A percentile compares a stretch with the other conserved stretches of the same genome.
Evolutionary conservation across 2,113 vertebrate genomes (phyloP).

Genomic region (Eublepharis macularius): DNA sequence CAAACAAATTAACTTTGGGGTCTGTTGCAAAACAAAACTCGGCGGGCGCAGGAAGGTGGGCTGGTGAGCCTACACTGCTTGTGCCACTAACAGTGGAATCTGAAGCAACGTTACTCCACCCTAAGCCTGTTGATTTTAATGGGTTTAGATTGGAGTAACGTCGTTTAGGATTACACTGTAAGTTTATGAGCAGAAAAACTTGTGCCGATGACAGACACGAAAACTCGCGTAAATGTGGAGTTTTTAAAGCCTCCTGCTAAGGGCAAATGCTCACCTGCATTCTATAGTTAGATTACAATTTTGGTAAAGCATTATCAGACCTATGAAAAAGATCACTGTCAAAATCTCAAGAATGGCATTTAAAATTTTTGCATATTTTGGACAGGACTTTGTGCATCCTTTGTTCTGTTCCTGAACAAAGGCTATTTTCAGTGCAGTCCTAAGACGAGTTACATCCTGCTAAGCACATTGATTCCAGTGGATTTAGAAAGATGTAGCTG

Average conservation of each 20-base stretch:
- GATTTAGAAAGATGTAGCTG: too few relatives aligned
- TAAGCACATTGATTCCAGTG: too few relatives aligned
- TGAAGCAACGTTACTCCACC: too few relatives aligned
- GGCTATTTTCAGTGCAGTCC: neutral
- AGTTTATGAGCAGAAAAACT: conserved; percentile 31
- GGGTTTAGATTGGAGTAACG: too few relatives aligned
- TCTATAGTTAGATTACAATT: neutral
- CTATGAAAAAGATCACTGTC: neutral
- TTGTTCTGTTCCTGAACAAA: neutral
- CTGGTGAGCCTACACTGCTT: neutral
- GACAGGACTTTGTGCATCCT: neutral
- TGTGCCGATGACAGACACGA: conserved; percentile 34
- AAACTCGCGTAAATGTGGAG: neutral
- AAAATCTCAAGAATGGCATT: neutral
- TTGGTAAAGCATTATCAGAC: neutral
- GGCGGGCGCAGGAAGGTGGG: conserved; percentile 30
- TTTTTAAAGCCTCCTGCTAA: conserved; percentile 21
- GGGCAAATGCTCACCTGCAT: conserved; percentile 16
- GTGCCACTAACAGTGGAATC: conserved; percentile 28
- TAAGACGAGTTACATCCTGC: too few relatives aligned
- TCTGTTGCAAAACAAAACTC: conserved; percentile 44
- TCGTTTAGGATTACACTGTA: too few relatives aligned
- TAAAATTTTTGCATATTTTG: neutral
- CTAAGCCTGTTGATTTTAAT: too few relatives aligned
- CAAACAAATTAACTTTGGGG: conserved; percentile 57